Conservation (phyloP, 2,113 vertebrate species). For the Alouatta palliata region DNA sequence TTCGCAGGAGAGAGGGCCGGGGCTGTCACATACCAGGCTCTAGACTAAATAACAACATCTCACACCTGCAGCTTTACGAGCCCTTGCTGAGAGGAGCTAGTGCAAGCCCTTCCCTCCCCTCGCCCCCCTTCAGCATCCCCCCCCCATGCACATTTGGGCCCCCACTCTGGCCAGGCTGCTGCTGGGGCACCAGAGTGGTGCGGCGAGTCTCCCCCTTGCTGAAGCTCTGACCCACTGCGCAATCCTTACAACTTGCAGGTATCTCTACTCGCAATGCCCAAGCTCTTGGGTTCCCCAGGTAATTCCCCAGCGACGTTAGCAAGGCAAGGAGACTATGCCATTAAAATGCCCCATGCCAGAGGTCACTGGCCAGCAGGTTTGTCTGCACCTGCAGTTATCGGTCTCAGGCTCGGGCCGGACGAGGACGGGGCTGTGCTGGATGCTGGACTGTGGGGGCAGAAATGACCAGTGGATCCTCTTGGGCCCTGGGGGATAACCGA, state of each 20-base stretch:
- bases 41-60: slow-evolving; percentile 92
- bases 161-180: not conserved
- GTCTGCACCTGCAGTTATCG: slow-evolving; percentile 47
- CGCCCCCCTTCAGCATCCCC: not conserved
- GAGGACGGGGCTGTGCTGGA: not conserved
- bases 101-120: not conserved
- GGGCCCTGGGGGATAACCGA: not conserved
- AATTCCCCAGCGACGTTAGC: not conserved
- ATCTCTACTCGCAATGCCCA: not conserved
- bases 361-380: not conserved
- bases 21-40: slow-evolving; percentile 88
- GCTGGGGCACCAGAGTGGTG: not conserved
- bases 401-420: not conserved
- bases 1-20: slow-evolving; percentile 76
- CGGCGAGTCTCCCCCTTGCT: not conserved
- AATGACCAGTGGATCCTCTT: not conserved
- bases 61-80: slow-evolving; percentile 91
- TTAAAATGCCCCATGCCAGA: not conserved
- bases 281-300: not conserved
- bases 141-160: slow-evolving; percentile 10
- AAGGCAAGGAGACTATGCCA: not conserved
- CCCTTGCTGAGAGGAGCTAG: slow-evolving; percentile 53
- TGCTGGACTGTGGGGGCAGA: not conserved
- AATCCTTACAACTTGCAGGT: not conserved
- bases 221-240: not conserved